phyloP scores from a whole-genome alignment of 92 coral and sea anemone species.

The Umimayanthus kanabou region DNA sequence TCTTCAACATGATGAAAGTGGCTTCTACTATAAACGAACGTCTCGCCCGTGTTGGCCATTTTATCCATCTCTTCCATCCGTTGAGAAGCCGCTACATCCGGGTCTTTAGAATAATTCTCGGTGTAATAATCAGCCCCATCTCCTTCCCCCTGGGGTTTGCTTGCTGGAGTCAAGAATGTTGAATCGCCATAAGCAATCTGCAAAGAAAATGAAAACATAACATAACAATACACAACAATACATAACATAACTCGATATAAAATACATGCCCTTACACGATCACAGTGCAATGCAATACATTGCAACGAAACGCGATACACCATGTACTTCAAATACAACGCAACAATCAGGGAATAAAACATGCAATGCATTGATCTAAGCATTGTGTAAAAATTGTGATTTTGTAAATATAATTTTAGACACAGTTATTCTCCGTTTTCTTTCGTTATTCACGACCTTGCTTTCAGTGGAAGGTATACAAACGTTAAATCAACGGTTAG shows the following conservation, averaged over 20 bases:
- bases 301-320: background rate
- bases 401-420: no score
- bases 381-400: no score
- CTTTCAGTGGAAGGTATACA: background rate
- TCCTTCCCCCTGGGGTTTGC: background rate
- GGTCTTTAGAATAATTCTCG: slow-evolving; percentile 83
- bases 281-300: background rate
- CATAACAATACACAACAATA: background rate
- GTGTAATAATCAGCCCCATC: slow-evolving; percentile 67
- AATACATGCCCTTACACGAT: no score
- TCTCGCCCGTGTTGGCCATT: slow-evolving; percentile 33
- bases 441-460: background rate
- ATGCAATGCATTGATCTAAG: background rate
- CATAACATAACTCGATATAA: background rate
- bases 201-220: background rate
- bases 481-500: background rate
- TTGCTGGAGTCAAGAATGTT: background rate
- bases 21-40: background rate
- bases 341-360: background rate
- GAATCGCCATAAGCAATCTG: slow-evolving; percentile 20
- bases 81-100: slow-evolving; percentile 80
- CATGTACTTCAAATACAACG: background rate
- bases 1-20: background rate
- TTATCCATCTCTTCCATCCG: slow-evolving; percentile 69
- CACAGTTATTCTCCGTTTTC: no score